Conservation (phyloP, 2,888 invertebrate species). For the Cryptus armator region DNA sequence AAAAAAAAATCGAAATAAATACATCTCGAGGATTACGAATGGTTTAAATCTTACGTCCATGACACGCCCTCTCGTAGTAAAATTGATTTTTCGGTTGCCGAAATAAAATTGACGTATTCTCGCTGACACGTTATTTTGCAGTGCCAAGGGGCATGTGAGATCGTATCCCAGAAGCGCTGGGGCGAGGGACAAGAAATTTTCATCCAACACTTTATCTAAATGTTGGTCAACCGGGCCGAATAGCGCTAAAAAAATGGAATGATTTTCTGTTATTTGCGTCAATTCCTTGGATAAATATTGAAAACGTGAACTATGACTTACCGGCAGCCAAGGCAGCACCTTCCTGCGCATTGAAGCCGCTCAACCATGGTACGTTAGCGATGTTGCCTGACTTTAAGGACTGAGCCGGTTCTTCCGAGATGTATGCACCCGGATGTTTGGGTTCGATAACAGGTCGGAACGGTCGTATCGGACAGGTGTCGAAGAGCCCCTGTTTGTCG, state of each 20-base stretch:
- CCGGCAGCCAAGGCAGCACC: conserved; percentile 89
- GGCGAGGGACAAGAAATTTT: conserved; percentile 87
- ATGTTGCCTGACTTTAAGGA: conserved; percentile 86
- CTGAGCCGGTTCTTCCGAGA: conserved; percentile 88
- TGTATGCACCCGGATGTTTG: conserved; percentile 89
- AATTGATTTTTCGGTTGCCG: conserved; percentile 84
- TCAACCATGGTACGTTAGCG: conserved; percentile 89
- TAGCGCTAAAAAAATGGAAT: conserved; percentile 70
- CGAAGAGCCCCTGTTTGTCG: too few relatives aligned
- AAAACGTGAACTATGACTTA: conserved; percentile 80
- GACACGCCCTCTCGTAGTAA: conserved; percentile 86
- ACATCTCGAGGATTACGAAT: neutral
- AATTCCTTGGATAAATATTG: too few relatives aligned
- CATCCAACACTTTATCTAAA: conserved; percentile 86
- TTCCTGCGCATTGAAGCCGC: conserved; percentile 91
- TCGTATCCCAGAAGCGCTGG: conserved; percentile 88
- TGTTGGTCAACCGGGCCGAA: conserved; percentile 84
- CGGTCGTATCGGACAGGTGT: conserved; percentile 81
- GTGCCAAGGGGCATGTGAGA: conserved; percentile 85
- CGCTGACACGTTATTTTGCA: conserved; percentile 84
- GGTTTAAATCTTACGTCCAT: conserved; percentile 86
- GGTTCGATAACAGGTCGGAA: conserved; percentile 93
- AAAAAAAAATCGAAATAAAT: neutral
- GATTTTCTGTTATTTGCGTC: too few relatives aligned
- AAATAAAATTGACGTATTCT: conserved; percentile 87